phyloP scores from a whole-genome alignment of 2,113 vertebrate genomes.

The Hippocampus guttulatus region DNA sequence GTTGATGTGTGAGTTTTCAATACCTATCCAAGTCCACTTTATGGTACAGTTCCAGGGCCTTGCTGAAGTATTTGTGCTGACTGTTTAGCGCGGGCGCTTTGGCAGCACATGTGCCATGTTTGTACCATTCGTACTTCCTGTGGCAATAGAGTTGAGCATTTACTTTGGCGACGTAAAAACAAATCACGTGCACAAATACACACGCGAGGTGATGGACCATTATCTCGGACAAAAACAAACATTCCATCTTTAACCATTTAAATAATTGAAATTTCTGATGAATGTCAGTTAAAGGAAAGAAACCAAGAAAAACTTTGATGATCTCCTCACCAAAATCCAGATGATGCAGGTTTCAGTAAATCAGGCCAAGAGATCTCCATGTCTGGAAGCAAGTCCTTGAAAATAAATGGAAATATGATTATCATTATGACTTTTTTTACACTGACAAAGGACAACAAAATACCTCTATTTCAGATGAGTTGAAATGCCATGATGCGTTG shows the following conservation, averaged over 20 bases:
- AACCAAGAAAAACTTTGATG: not conserved
- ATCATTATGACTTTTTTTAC: not conserved
- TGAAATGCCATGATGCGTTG: slow-evolving; percentile 69
- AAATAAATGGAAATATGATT: slow-evolving; percentile 12
- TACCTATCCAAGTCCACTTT: slow-evolving; percentile 61
- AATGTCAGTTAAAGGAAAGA: not conserved
- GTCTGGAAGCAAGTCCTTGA: slow-evolving; percentile 61
- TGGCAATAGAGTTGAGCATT: slow-evolving; percentile 3
- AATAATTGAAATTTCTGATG: not conserved
- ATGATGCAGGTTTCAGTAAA: slow-evolving; percentile 33
- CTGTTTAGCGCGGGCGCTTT: slow-evolving; percentile 44
- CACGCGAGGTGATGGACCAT: not conserved
- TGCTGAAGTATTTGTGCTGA: slow-evolving; percentile 67
- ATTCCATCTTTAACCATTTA: not conserved
- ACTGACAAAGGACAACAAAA: not conserved
- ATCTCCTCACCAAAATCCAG: slow-evolving; percentile 52
- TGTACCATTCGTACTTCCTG: slow-evolving; percentile 67
- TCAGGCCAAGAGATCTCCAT: slow-evolving; percentile 64
- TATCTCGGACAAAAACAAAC: not conserved
- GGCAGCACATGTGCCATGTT: slow-evolving; percentile 67
- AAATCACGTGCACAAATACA: not conserved
- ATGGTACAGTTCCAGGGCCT: slow-evolving; percentile 64
- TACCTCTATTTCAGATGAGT: slow-evolving; percentile 58
- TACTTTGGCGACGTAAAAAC: not conserved
- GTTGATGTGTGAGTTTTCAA: not conserved